Evolutionary conservation across 2,797 vertebrate genomes (phyloP).

Genomic region (Gallirallus australis): DNA sequence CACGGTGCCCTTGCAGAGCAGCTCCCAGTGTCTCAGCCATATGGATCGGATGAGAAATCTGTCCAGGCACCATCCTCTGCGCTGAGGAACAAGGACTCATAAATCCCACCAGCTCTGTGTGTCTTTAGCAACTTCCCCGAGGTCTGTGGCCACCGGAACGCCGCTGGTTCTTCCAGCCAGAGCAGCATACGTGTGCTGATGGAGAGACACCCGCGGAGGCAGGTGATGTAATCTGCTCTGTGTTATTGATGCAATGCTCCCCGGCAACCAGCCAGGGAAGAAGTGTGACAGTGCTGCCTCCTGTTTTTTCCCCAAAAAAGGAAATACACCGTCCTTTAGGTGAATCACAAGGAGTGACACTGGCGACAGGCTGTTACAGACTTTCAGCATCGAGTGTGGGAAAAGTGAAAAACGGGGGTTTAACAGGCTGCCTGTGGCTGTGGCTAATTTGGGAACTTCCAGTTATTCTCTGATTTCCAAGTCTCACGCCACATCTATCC

Average conservation of each 20-base stretch:
- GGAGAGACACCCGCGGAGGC: not conserved
- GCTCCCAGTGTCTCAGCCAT: not conserved
- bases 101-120: not conserved
- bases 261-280: not conserved
- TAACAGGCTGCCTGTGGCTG: not conserved
- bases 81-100: not conserved
- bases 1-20: accelerated
- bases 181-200: accelerated
- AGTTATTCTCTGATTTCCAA: too few relatives aligned
- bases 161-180: accelerated
- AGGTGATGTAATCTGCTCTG: not conserved
- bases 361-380: not conserved
- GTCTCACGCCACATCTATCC: accelerated
- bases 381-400: not conserved
- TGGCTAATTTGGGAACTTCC: not conserved
- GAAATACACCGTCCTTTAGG: not conserved
- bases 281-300: not conserved
- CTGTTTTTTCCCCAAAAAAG: not conserved
- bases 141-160: not conserved
- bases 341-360: not conserved
- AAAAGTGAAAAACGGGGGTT: accelerated
- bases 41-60: not conserved
- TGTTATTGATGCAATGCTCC: not conserved
- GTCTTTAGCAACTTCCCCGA: not conserved
- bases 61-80: not conserved